phyloP scores from a whole-genome alignment of 2,888 invertebrate genomes.

The Drosophila greeni region DNA sequence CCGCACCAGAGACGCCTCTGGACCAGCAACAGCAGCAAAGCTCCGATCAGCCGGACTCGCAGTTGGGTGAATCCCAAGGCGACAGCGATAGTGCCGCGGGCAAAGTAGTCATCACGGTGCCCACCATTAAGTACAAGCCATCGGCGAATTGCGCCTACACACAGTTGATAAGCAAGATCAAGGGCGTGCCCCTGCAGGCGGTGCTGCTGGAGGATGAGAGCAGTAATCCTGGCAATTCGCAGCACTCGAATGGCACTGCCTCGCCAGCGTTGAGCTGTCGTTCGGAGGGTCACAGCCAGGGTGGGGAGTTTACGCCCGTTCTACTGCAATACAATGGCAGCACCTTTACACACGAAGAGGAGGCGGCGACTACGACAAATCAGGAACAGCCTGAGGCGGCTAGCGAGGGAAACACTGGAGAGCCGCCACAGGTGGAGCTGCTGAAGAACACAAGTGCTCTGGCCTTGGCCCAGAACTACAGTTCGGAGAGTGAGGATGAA shows the following conservation, averaged over 20 bases:
- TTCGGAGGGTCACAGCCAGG: slow-evolving; percentile 53
- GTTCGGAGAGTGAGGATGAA: slow-evolving; percentile 80
- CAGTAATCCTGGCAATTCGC: slow-evolving; percentile 45
- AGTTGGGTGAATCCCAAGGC: neutral
- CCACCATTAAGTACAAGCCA: slow-evolving; percentile 87
- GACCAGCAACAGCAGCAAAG: slow-evolving; percentile 32
- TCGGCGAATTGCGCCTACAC: slow-evolving; percentile 93
- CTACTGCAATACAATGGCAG: slow-evolving; percentile 76
- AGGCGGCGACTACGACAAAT: neutral
- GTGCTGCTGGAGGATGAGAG: slow-evolving; percentile 68
- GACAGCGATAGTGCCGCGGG: slow-evolving; percentile 20
- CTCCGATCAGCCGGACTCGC: neutral
- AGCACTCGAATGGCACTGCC: slow-evolving; percentile 58
- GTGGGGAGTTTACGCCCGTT: slow-evolving; percentile 72
- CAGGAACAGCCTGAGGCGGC: slow-evolving; percentile 41
- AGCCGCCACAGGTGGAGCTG: slow-evolving; percentile 70
- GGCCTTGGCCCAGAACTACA: slow-evolving; percentile 82
- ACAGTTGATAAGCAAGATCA: slow-evolving; percentile 91
- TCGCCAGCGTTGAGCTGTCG: slow-evolving; percentile 61
- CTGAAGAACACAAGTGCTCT: slow-evolving; percentile 77
- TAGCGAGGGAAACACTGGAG: slow-evolving; percentile 27
- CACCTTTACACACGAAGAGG: slow-evolving; percentile 62
- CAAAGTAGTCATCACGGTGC: slow-evolving; percentile 79
- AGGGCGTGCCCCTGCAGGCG: slow-evolving; percentile 81
- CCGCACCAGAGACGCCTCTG: slow-evolving; percentile 50